Evolutionary conservation across 2,113 vertebrate species (phyloP), one percentile per base, ranked within the genome.

Genomic region (Syngnathus typhle): DNA sequence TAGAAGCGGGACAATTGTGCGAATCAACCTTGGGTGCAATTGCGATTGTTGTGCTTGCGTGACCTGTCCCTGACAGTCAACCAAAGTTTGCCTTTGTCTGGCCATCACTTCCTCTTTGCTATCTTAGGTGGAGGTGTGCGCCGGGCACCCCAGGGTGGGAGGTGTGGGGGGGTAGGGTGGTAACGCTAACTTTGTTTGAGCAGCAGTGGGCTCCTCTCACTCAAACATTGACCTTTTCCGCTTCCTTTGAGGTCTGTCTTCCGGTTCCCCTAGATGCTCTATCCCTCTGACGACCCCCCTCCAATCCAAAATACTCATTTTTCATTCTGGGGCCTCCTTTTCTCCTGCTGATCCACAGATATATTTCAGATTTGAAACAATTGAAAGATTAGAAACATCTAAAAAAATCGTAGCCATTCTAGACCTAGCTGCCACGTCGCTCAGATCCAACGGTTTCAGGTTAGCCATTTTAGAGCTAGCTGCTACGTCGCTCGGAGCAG

Each of bases 221-320:
- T 84, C 86, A 79, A 74, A 78, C 72, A 47, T 62, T 79, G 79
- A 87, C 85, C 85, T 89, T 89, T 84, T 75, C 78, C 67, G 55
- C 18, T 80, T 83, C 59, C 58, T 58, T 23, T 21, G 69, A 74
- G 41, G 66, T 77, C 65, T 70, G 59, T 60, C 37, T 47, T 65
- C 61, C 46, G 13, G 56, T 59, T 66, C 61, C 68, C 68, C 76
- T 2, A 15, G 15, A 16, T 12, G 5, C 9, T 2, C 8, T 23
- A 15, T 9, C 5, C 52, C 52, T 32, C 27, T 32, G 27, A 32
- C 27, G 27, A 32, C 27, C 52, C 6, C 15, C 13, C 27, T 13
- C 13, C 55, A 18, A 55, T 13, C 21, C 55, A 36, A 58, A 18
- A 2, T 18, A 15, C 27, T 58, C 27, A 32, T 5, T 58, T 58